Evolutionary conservation across 1,140 invertebrate species (phyloP).

Genomic region (Scaptomyza montana): DNA sequence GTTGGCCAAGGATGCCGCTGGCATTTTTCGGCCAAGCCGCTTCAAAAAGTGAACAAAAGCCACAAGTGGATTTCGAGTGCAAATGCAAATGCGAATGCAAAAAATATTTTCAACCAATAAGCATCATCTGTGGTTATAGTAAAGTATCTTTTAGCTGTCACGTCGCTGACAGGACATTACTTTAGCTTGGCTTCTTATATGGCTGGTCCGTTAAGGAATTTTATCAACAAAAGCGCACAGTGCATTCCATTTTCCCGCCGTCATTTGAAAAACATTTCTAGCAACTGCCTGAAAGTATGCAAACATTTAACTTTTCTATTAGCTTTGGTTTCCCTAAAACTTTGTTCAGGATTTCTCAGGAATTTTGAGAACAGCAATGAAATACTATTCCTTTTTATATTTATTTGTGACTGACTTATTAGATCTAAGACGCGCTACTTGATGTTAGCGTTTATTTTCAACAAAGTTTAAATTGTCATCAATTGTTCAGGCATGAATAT

Average conservation of each 20-base stretch:
- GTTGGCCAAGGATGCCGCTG: constrained; percentile 19
- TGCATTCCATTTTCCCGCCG: constrained; percentile 5
- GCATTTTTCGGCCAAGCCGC: constrained; percentile 33
- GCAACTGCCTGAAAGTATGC: neutral
- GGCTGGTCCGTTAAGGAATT: too few species aligned
- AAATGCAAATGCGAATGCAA: constrained; percentile 30
- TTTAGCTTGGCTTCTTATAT: constrained; percentile 5
- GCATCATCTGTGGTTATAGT: constrained; percentile 29
- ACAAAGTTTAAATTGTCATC: too few species aligned
- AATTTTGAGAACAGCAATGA: too few species aligned
- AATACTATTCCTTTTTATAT: too few species aligned
- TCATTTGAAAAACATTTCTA: constrained; percentile 49
- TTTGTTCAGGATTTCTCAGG: too few species aligned
- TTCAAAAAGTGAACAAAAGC: constrained; percentile 42
- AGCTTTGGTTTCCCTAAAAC: too few species aligned
- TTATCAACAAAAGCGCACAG: too few species aligned
- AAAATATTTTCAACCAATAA: constrained; percentile 29
- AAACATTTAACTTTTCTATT: too few species aligned
- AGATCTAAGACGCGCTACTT: too few species aligned
- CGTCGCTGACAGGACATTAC: constrained; percentile 23
- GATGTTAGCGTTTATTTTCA: too few species aligned
- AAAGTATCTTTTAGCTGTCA: constrained; percentile 26
- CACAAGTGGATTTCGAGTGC: constrained; percentile 68
- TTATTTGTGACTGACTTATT: too few species aligned
- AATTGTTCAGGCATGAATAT: too few species aligned